Evolutionary conservation across 2,888 invertebrate species (phyloP), one percentile per base, ranked within the genome.

Genomic region (Mythimna loreyi): DNA sequence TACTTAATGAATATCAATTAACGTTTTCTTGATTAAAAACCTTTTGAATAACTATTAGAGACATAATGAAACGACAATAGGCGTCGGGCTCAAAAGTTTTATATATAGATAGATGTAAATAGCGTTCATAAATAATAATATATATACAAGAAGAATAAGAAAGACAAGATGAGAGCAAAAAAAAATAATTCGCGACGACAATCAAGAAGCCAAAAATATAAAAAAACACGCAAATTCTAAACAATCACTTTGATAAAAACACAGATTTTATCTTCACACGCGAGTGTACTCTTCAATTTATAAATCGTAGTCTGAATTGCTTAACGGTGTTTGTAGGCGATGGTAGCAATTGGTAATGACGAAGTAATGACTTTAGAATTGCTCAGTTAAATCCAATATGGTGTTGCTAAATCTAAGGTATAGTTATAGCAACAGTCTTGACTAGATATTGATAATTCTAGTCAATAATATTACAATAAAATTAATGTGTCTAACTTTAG

Each of bases 331-430:
- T 57, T 36, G 72, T 66, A 69, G 80, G 64, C 69, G 69, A 63
- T 67, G 67, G 40, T 2, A 23, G 62, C 76, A 70, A 81, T 82
- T 70, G 76, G 75, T 76, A 79, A 72, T 82, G 68, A 47, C 59
- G n/a, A 49, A 55, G 56, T 78, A 72, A 82, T 82, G 61, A 67
- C 61, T 82, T 47, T 45, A 50, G 55, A 72, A 71, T 64, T 71
- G 70, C 69, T 56, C 63, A 62, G 58, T 65, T 70, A 56, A 59
- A 75, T 80, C 62, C 52, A 45, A 67, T 52, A 60, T 52, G 61
- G 23, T 47, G 53, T 75, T 65, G 56, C 61, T 58, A 23, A 63
- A 80, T 40, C 49, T n/a, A 52, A 53, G 49, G 47, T 56, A 33
- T n/a, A 53, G 49, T 43, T 56, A 33, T n/a, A 21, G 21, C 21